Percentiles rank a stretch among this genome's conserved stretches.
Evolutionary conservation across 2,797 vertebrate genomes (phyloP).

Genomic region (Schizopygopsis malacanthus): DNA sequence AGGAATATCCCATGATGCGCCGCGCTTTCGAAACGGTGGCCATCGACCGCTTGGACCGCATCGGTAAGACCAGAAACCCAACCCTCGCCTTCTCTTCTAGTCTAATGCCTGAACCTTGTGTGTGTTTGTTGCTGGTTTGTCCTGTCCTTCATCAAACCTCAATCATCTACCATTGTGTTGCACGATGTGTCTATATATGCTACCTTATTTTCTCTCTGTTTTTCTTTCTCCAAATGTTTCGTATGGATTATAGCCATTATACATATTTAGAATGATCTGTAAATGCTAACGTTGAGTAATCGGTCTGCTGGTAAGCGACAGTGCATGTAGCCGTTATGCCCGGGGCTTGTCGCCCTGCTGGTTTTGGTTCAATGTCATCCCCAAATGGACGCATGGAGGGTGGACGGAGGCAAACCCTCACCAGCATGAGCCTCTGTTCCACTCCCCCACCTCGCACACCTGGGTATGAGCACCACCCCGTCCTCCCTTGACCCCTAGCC

Average conservation of each 20-base stretch:
- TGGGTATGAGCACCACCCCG: conserved; percentile 86
- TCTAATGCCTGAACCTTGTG: conserved; percentile 72
- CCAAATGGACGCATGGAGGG: conserved; percentile 73
- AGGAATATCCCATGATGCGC: conserved; percentile 99
- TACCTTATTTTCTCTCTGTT: conserved; percentile 43
- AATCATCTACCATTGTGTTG: conserved; percentile 79
- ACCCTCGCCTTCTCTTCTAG: conserved; percentile 56
- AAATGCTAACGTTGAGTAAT: conserved; percentile 53
- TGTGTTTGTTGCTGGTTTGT: conserved; percentile 73
- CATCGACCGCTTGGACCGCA: conserved; percentile 95
- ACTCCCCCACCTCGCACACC: conserved; percentile 82
- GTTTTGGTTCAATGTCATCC: conserved; percentile 77
- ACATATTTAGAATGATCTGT: not conserved
- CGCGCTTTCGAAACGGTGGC: conserved; percentile 95
- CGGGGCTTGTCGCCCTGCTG: conserved; percentile 70
- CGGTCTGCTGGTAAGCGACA: conserved; percentile 69
- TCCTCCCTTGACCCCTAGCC: conserved; percentile 54
- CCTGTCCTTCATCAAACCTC: conserved; percentile 72
- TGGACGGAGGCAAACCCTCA: conserved; percentile 82
- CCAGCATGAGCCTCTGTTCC: conserved; percentile 83
- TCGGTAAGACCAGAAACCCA: conserved; percentile 82
- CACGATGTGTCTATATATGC: conserved; percentile 77
- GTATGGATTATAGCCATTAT: conserved; percentile 37
- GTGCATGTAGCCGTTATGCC: conserved; percentile 83
- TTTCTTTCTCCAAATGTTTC: conserved; percentile 34